Conservation (phyloP, 2,797 vertebrate species). For the Meriones psammophilus region DNA sequence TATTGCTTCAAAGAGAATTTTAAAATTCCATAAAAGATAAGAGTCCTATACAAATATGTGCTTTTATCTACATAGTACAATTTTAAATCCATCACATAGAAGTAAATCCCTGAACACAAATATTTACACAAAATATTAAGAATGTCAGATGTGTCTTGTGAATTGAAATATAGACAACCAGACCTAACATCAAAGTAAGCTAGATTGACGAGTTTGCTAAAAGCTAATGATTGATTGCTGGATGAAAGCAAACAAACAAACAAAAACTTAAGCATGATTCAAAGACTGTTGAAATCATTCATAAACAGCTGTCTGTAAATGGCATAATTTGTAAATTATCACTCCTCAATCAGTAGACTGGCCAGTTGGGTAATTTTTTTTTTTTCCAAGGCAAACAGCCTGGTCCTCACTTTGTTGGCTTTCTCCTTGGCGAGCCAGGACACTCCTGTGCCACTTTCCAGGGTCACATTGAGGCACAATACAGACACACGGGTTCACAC, state of each 20-base stretch:
- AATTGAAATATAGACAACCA: not conserved
- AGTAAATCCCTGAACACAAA: not conserved
- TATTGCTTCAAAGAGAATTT: not conserved
- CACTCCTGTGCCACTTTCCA: fast-evolving
- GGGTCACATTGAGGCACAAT: fast-evolving
- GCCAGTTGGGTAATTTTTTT: not conserved
- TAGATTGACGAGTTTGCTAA: not conserved
- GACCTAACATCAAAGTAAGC: not conserved
- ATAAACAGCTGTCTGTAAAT: too few relatives aligned
- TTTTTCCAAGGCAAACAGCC: not conserved
- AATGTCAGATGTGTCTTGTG: not conserved
- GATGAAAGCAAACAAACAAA: not conserved
- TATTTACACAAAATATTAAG: not conserved
- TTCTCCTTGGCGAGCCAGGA: not conserved
- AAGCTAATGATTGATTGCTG: not conserved
- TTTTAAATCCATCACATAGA: not conserved
- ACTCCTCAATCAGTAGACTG: not conserved
- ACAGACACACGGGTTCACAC: not conserved
- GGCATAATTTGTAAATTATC: not conserved
- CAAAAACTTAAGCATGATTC: not conserved
- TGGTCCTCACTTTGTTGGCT: not conserved
- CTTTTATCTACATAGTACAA: not conserved
- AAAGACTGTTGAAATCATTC: not conserved
- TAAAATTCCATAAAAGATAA: not conserved
- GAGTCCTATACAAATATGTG: not conserved